Conservation (phyloP, 2,888 invertebrate species). For the Cabera pusaria region DNA sequence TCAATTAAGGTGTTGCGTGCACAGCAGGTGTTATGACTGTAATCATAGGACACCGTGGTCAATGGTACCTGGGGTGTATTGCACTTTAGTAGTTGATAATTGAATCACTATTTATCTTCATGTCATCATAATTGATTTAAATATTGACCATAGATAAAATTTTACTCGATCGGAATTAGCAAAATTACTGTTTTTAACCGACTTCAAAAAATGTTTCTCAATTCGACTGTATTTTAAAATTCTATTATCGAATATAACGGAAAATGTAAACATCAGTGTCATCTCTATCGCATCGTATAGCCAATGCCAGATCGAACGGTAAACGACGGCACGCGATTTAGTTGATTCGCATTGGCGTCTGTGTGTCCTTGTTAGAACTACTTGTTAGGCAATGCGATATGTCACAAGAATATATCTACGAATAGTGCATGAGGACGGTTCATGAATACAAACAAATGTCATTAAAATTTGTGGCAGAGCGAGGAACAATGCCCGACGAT, state of each 20-base stretch:
- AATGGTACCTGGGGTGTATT: no score
- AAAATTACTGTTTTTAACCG: no score
- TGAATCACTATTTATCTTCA: no score
- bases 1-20: constrained; percentile 4
- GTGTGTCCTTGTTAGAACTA: constrained; percentile 54
- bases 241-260: no score
- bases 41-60: not conserved
- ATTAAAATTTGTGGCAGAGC: constrained; percentile 63
- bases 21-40: constrained; percentile 3
- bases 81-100: no score
- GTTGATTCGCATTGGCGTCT: constrained; percentile 27
- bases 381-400: constrained; percentile 59
- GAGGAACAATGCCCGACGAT: constrained; percentile 43
- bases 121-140: no score
- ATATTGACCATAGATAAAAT: no score
- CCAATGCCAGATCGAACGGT: constrained; percentile 1
- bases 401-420: constrained; percentile 59
- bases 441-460: constrained; percentile 71
- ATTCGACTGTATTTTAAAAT: no score
- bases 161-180: no score
- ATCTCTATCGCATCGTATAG: no score
- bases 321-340: constrained; percentile 3
- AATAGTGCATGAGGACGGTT: constrained; percentile 50
- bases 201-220: no score
- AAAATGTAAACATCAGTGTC: no score